phyloP scores from a whole-genome alignment of 2,797 vertebrate genomes.

The Rousettus madagascariensis region DNA sequence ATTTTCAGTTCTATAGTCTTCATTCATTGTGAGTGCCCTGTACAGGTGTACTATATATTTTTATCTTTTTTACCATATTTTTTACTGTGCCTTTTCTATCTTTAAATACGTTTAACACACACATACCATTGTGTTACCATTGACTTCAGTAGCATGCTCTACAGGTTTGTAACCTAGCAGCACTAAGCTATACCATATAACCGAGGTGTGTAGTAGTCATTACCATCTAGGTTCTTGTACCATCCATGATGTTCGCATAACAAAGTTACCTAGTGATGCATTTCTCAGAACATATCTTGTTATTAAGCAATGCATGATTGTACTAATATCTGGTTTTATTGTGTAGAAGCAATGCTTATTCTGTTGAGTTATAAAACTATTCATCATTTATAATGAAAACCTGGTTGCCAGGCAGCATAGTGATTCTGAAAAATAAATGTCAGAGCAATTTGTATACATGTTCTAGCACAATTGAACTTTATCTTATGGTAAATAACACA shows the following conservation, averaged over 20 bases:
- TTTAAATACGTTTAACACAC: not conserved
- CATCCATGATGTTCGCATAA: no score
- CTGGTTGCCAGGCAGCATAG: not conserved
- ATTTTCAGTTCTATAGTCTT: no score
- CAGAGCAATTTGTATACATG: not conserved
- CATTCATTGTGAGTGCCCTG: no score
- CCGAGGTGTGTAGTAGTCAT: not conserved
- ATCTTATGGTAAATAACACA: not conserved
- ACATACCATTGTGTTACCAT: not conserved
- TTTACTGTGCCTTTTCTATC: not conserved
- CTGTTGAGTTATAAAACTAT: not conserved
- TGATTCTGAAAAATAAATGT: not conserved
- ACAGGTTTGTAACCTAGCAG: not conserved
- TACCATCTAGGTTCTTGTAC: not conserved
- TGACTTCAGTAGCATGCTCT: not conserved
- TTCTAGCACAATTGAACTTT: not conserved
- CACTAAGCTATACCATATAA: not conserved
- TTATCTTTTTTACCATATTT: not conserved
- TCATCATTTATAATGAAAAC: not conserved
- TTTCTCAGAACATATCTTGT: not conserved
- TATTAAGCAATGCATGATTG: rapidly evolving
- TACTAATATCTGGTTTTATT: not conserved
- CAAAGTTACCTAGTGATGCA: not conserved
- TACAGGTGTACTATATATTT: not conserved
- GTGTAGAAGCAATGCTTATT: not conserved